Conservation (phyloP, 2,797 vertebrate species). For the Nothura maculosa region DNA sequence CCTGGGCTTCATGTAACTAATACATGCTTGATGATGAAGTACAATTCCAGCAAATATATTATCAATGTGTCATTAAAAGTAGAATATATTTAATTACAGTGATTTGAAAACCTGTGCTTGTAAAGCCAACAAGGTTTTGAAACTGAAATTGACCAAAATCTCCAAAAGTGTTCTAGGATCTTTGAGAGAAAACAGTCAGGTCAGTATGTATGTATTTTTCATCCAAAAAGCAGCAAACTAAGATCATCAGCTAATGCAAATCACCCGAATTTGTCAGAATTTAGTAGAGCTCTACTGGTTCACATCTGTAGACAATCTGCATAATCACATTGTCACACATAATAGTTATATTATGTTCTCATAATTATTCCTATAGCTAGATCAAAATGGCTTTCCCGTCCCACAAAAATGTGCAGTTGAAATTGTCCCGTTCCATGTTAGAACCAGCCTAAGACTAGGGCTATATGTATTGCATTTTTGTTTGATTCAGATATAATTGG, state of each 20-base stretch:
- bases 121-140: not conserved
- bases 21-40: not conserved
- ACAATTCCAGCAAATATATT: not conserved
- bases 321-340: constrained; percentile 24
- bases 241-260: constrained; percentile 4
- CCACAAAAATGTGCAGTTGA: constrained; percentile 28
- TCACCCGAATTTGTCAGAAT: constrained; percentile 1
- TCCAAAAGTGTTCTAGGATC: not conserved
- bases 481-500: not conserved
- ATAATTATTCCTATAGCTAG: not conserved
- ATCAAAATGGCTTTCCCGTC: constrained; percentile 21
- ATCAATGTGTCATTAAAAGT: not conserved
- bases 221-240: not conserved
- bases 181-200: not conserved
- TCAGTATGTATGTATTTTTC: constrained; percentile 30
- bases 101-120: not conserved
- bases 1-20: not conserved
- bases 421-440: not conserved
- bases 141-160: not conserved
- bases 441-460: not conserved
- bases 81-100: not conserved
- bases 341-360: constrained; percentile 1
- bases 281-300: not conserved
- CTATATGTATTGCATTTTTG: not conserved
- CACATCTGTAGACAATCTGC: constrained; percentile 49